A percentile compares a stretch with the other conserved stretches of the same genome.
Conservation (phyloP, 2,797 vertebrate species). For the Clarias fuscus region DNA sequence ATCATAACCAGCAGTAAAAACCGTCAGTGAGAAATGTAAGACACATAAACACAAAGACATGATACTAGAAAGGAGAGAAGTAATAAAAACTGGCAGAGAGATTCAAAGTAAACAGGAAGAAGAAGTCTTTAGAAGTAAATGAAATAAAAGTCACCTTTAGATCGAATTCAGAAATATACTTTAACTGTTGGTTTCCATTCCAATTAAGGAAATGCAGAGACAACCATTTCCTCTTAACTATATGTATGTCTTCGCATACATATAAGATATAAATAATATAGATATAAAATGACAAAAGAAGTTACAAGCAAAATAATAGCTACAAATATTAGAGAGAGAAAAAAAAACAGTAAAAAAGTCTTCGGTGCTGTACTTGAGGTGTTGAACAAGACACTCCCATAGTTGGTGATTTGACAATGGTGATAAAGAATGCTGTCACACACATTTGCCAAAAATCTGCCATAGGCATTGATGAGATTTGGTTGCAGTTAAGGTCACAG, state of each 20-base stretch:
- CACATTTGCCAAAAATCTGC: background rate
- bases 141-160: background rate
- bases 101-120: background rate
- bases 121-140: background rate
- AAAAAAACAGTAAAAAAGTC: background rate
- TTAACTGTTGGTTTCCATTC: background rate
- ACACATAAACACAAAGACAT: background rate
- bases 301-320: background rate
- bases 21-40: background rate
- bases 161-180: background rate
- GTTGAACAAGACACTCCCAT: background rate
- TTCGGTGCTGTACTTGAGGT: no score
- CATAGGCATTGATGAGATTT: background rate
- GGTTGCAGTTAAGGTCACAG: background rate
- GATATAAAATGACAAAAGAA: slow-evolving; percentile 18
- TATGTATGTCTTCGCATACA: background rate
- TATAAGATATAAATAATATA: background rate
- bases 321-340: background rate
- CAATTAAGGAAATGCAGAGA: background rate
- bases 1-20: background rate
- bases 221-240: no score
- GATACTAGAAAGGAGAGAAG: no score
- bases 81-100: background rate
- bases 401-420: background rate
- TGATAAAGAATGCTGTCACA: background rate